Conservation (phyloP, 2,888 invertebrate species). For the Epinotia ramella region DNA sequence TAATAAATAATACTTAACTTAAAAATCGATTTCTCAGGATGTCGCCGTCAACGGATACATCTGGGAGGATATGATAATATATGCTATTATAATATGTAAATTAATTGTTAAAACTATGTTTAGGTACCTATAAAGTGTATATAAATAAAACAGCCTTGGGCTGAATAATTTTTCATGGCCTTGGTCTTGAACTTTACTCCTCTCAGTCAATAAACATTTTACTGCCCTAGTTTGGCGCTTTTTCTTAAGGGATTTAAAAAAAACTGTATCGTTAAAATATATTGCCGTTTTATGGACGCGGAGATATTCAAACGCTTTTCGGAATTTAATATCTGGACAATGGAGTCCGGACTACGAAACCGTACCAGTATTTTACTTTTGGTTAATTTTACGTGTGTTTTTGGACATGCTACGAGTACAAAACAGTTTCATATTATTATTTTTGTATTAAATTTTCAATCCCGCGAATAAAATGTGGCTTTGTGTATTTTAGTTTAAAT, state of each 20-base stretch:
- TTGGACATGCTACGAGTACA: too few relatives aligned
- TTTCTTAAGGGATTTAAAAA: not conserved
- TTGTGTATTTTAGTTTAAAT: too few relatives aligned
- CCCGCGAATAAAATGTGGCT: too few relatives aligned
- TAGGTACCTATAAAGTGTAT: too few relatives aligned
- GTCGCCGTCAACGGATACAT: too few relatives aligned
- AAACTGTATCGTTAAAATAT: conserved; percentile 22
- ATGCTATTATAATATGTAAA: too few relatives aligned
- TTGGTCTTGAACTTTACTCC: conserved; percentile 2
- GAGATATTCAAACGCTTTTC: conserved; percentile 11
- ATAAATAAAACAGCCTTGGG: not conserved
- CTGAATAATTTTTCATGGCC: not conserved
- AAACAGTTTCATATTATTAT: too few relatives aligned
- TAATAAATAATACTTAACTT: too few relatives aligned
- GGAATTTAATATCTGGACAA: conserved; percentile 28
- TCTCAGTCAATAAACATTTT: conserved; percentile 5
- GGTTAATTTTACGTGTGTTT: not conserved
- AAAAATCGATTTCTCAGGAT: too few relatives aligned
- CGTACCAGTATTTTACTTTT: not conserved
- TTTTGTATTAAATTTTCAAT: too few relatives aligned
- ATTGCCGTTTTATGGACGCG: conserved; percentile 4
- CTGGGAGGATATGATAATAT: too few relatives aligned
- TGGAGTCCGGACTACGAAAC: not conserved
- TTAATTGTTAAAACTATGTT: too few relatives aligned
- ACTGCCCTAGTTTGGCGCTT: not conserved